Evolutionary conservation across 2,113 vertebrate species (phyloP).

Genomic region (Enhydra lutris): DNA sequence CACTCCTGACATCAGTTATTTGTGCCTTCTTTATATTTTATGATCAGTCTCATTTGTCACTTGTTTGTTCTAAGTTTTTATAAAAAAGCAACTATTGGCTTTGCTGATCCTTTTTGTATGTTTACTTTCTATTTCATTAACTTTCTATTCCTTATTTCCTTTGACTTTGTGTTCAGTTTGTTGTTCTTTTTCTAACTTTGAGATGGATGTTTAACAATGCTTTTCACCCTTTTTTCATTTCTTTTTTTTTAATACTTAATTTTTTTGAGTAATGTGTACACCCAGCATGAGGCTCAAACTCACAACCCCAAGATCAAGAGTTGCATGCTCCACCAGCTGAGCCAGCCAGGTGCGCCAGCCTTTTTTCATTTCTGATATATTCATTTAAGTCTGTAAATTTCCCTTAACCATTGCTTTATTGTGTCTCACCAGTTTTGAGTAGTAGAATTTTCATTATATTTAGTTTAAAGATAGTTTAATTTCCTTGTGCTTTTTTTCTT

Average conservation of each 20-base stretch:
- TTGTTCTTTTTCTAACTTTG: neutral
- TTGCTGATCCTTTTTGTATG: neutral
- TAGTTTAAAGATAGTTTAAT: neutral
- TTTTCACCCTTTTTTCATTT: neutral
- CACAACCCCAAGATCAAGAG: neutral
- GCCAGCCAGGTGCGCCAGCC: neutral
- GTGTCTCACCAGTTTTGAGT: neutral
- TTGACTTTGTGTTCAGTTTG: neutral
- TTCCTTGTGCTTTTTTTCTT: neutral
- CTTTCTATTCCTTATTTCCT: neutral
- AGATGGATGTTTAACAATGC: neutral
- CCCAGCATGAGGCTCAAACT: neutral
- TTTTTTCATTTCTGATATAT: neutral
- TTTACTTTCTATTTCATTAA: constrained; percentile 16
- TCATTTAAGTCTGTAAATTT: neutral
- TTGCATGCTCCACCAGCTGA: neutral
- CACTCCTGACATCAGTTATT: neutral
- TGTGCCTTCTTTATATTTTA: neutral
- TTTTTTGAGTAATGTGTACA: neutral
- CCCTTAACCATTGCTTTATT: neutral
- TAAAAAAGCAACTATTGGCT: neutral
- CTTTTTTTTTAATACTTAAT: neutral
- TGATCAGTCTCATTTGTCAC: neutral
- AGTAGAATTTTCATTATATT: neutral
- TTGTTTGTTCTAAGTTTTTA: constrained; percentile 3